phyloP scores from a whole-genome alignment of 2,113 vertebrate species.

The Vireo altiloquus region DNA sequence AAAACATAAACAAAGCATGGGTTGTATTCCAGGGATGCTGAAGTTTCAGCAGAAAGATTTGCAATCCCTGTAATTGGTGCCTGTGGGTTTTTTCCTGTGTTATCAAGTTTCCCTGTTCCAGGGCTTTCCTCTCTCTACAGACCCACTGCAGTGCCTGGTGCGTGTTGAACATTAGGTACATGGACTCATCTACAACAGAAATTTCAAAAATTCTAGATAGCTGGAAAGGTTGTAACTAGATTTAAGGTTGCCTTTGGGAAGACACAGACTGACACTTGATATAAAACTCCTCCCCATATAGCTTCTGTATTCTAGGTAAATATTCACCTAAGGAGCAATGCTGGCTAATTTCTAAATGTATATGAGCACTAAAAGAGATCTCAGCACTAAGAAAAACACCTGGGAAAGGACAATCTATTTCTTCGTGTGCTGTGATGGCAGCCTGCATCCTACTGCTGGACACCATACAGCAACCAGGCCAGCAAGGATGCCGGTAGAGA shows the following conservation, averaged over 20 bases:
- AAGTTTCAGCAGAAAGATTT: neutral
- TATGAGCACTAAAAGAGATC: no score
- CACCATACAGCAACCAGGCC: no score
- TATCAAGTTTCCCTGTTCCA: neutral
- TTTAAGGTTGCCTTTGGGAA: neutral
- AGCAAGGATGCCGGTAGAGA: no score
- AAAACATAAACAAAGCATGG: neutral
- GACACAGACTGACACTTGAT: no score
- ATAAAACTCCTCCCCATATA: no score
- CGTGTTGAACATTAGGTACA: fast-evolving
- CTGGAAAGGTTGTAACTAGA: neutral
- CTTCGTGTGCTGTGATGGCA: no score
- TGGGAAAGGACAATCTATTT: no score
- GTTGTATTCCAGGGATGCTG: neutral
- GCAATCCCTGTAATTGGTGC: neutral
- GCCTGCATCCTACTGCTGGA: no score
- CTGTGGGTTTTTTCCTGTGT: neutral
- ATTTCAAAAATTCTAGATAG: neutral
- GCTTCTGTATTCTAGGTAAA: no score
- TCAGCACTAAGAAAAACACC: no score
- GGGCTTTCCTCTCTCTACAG: neutral
- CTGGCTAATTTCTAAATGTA: no score
- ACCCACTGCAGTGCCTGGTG: neutral
- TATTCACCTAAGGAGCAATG: no score
- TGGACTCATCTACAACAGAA: neutral